These are phyloP conservation scores for Nicator chloris DNA, from an alignment of 2,113 vertebrate species.

Conservation along the genomic window DNA sequence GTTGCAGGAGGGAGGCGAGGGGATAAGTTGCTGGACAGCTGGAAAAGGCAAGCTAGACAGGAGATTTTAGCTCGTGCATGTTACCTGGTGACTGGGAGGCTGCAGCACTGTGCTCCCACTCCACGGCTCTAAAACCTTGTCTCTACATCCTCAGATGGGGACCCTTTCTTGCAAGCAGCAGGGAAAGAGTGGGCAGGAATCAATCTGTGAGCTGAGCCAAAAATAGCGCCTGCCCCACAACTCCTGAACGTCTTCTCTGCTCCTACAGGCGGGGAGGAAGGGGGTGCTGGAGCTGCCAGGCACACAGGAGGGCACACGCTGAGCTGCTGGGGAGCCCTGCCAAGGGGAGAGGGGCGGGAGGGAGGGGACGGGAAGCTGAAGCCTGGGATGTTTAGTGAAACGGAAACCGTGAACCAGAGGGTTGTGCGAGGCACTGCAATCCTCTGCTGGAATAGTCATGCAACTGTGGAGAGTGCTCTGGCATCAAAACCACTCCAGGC, in stretches of 20 bases:
- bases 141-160: neutral
- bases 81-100: conserved; percentile 80
- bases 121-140: conserved; percentile 31
- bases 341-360: neutral
- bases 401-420: neutral
- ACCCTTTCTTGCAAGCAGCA: conserved; percentile 71
- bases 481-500: neutral
- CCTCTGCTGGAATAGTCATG: conserved; percentile 37
- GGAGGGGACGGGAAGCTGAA: neutral
- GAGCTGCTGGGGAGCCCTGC: conserved; percentile 3
- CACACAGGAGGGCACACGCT: neutral
- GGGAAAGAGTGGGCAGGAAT: conserved; percentile 53
- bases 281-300: neutral
- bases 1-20: neutral
- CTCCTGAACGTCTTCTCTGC: neutral
- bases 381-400: neutral
- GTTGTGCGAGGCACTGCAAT: neutral
- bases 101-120: conserved; percentile 72
- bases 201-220: conserved; percentile 74
- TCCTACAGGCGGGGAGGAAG: neutral
- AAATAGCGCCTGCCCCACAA: conserved; percentile 76
- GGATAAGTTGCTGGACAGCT: neutral
- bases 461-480: neutral
- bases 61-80: neutral
- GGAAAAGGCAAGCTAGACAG: neutral